These are phyloP conservation scores for Callocephalon fimbriatum DNA, from an alignment of 2,113 vertebrate genomes.

Conservation along the genomic window DNA sequence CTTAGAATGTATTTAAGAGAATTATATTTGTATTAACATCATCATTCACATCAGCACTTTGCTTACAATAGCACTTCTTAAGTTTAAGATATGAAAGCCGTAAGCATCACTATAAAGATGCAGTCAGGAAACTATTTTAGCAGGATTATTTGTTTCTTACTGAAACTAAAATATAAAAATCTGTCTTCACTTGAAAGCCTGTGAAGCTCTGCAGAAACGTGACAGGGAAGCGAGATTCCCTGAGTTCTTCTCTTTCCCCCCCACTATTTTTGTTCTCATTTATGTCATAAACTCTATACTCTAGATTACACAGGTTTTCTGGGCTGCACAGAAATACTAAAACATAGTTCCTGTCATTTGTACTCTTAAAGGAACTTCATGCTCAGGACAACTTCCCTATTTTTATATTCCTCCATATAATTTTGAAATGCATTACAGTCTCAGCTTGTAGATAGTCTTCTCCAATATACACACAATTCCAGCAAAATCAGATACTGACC, in stretches of 20 bases:
- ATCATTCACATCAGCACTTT: slow-evolving; percentile 5
- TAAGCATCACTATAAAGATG: neutral
- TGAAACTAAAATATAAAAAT: neutral
- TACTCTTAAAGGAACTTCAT: neutral
- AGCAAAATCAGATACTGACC: neutral
- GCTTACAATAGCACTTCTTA: slow-evolving; percentile 35
- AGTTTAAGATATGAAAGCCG: slow-evolving; percentile 58
- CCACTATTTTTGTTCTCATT: neutral
- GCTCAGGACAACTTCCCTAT: neutral
- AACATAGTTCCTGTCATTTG: neutral
- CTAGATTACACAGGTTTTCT: neutral
- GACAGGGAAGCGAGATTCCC: neutral
- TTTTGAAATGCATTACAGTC: neutral
- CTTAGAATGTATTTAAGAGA: slow-evolving; percentile 54
- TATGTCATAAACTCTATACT: neutral
- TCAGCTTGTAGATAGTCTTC: neutral
- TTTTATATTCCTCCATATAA: neutral
- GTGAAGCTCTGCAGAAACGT: neutral
- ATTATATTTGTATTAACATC: slow-evolving; percentile 21
- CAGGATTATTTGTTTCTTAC: neutral
- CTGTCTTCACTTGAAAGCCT: neutral
- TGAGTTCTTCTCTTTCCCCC: neutral
- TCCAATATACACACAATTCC: neutral
- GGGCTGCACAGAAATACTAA: neutral
- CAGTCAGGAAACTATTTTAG: neutral